A percentile compares a stretch with the other conserved stretches of the same genome.
Conservation (phyloP, 1,140 invertebrate species). For the Heliconius hermathena region DNA sequence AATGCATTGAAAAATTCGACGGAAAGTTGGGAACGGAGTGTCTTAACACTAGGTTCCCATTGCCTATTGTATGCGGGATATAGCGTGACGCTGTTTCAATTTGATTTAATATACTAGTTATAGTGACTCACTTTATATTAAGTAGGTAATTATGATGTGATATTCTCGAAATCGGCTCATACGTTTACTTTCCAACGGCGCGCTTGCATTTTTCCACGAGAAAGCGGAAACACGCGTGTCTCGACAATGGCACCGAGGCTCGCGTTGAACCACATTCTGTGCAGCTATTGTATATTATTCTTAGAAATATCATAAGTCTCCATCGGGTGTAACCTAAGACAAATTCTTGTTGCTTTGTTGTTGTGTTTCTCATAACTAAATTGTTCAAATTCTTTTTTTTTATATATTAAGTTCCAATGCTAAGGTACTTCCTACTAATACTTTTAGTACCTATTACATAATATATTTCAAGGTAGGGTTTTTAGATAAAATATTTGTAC, state of each 20-base stretch:
- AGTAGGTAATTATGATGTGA: conserved; percentile 52
- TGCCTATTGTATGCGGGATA: too few species aligned
- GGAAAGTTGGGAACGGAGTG: too few species aligned
- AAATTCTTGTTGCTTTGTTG: conserved; percentile 20
- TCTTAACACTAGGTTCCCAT: too few species aligned
- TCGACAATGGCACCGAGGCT: conserved; percentile 69
- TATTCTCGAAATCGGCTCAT: conserved; percentile 67
- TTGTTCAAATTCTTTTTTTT: neutral
- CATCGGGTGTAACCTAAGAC: conserved; percentile 19
- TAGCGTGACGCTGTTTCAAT: too few species aligned
- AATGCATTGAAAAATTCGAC: too few species aligned
- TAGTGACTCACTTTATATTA: conserved; percentile 30
- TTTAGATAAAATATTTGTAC: neutral
- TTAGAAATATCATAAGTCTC: conserved; percentile 51
- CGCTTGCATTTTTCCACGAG: conserved; percentile 79
- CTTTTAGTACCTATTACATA: neutral
- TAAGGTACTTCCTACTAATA: neutral
- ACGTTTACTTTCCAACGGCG: conserved; percentile 75
- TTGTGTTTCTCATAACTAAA: neutral
- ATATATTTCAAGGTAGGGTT: neutral
- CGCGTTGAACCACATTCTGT: conserved; percentile 70
- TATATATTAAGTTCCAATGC: neutral
- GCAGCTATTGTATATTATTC: conserved; percentile 71
- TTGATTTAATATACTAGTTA: conserved; percentile 24
- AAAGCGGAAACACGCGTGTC: conserved; percentile 79